Evolutionary conservation across 2,113 vertebrate species (phyloP).

Genomic region (Athene cunicularia): DNA sequence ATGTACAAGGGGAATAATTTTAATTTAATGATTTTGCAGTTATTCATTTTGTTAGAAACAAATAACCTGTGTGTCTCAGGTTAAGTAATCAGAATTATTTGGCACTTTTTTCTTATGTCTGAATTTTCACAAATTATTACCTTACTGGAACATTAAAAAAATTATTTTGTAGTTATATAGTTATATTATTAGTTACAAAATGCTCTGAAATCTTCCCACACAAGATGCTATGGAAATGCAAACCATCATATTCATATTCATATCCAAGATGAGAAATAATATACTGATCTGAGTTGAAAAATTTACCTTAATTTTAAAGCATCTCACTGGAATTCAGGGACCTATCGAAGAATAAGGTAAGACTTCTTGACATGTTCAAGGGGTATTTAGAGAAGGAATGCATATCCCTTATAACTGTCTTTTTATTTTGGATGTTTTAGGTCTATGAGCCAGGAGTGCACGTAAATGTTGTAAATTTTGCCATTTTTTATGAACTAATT

Average conservation of each 20-base stretch:
- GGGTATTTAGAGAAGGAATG: neutral
- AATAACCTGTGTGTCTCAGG: neutral
- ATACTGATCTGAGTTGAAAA: neutral
- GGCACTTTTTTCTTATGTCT: neutral
- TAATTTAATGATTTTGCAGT: neutral
- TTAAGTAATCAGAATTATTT: neutral
- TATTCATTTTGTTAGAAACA: neutral
- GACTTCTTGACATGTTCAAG: neutral
- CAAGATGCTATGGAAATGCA: neutral
- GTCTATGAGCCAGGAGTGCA: neutral
- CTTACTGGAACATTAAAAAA: neutral
- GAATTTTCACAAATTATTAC: neutral
- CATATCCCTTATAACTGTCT: neutral
- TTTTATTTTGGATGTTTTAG: neutral
- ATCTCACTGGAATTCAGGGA: conserved; percentile 9
- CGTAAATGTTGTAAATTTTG: neutral
- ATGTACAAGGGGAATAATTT: neutral
- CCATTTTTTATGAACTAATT: neutral
- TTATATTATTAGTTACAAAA: neutral
- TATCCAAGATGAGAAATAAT: neutral
- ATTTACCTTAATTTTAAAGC: neutral
- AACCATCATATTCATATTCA: neutral
- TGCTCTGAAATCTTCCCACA: neutral
- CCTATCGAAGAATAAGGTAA: neutral
- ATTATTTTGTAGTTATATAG: neutral